phyloP scores from a whole-genome alignment of 2,113 vertebrate species.

The Plectropomus leopardus region DNA sequence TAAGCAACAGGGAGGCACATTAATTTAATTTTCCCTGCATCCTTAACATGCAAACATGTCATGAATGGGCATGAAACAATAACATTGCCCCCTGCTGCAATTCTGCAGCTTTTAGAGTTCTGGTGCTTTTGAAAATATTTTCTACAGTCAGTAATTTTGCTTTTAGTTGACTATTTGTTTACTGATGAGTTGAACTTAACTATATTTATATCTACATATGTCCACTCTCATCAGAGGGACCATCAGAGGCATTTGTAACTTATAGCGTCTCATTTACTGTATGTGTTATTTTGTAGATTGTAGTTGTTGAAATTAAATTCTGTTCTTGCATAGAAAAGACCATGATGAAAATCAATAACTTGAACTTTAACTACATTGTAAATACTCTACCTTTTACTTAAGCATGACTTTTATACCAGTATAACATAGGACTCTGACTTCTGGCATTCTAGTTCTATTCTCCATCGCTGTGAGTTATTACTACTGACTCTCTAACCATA shows the following conservation, averaged over 20 bases:
- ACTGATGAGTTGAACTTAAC: not conserved
- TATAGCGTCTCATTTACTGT: no score
- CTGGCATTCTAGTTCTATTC: not conserved
- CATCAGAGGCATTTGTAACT: not conserved
- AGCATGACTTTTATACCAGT: no score
- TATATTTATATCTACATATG: not conserved
- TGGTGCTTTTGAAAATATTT: not conserved
- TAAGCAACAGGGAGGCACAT: not conserved
- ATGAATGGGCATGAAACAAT: not conserved
- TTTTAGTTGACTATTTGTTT: not conserved
- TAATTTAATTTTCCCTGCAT: not conserved
- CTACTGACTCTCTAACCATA: not conserved
- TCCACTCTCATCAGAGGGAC: not conserved
- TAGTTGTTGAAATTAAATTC: not conserved
- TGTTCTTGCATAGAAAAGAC: not conserved
- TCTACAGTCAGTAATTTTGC: not conserved
- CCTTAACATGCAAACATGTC: not conserved
- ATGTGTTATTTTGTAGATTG: no score
- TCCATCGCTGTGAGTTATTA: not conserved
- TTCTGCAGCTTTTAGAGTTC: not conserved
- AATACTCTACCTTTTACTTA: no score
- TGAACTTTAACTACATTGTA: no score
- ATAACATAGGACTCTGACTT: not conserved
- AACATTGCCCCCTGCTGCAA: not conserved
- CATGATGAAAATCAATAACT: no score